Base-by-base conservation (phyloP, 2,888 invertebrate genomes). In the Teleogryllus oceanicus region DNA sequence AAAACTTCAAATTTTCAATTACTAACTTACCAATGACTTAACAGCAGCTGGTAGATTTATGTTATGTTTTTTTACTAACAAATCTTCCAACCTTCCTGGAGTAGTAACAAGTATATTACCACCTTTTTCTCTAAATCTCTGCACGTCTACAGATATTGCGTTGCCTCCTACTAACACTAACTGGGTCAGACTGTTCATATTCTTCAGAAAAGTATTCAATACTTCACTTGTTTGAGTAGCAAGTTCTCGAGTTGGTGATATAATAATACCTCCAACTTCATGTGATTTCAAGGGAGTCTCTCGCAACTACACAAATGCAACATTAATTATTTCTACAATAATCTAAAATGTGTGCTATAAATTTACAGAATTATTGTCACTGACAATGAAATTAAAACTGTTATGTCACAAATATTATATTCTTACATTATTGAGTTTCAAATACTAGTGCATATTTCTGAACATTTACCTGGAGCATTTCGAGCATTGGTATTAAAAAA, bases 171-270 rank as follows among this genome's bases (percentile, higher is more conserved):
- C 92, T 5, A 95, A 87, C 24, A 94, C 85, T 20, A 92, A 88
- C 83, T 92, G 89, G 12, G 89, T 92, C 49, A 90, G 84, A 76
- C 83, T 1, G 88, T 84, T 82, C 75, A 90, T 86, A 81, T 87
- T 85, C 49, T 85, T 84, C 74, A 92, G 85, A 83, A 92, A 88
- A 18, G 88, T 85, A 13, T 86, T 84, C 24, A 92, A 85, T 24
- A 92, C 94, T 85, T 92, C 92, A 84, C 91, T 91, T 82, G 96
- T 98, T 87, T 99, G 99, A 49, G 92, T 89, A 0, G 99, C 98
- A 62, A 99, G 88, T 87, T 99, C 99, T 84, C 99, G 90, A 0
- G 99, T 99, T 0, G 99, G 99, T 0, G 98, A 97, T 84, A 99
- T 92, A 78, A 99, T 92, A 18, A 99, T 89, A 0, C 94, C 96